Conservation (phyloP, 2,113 vertebrate species). For the Psilopogon haemacephalus region DNA sequence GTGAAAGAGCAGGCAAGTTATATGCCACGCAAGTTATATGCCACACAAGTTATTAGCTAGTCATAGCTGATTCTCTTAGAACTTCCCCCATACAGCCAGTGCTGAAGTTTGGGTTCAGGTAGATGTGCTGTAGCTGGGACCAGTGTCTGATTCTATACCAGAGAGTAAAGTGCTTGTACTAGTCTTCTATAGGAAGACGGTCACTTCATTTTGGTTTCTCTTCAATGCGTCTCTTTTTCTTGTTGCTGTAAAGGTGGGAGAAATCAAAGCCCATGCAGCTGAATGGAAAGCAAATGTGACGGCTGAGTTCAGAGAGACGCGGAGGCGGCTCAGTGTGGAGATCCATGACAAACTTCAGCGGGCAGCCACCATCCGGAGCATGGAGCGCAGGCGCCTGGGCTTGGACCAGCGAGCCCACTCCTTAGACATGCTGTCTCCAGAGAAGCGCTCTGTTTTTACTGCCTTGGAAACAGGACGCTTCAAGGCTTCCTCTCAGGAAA, state of each 20-base stretch:
- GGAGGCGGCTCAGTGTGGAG: slow-evolving; percentile 91
- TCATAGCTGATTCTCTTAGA: neutral
- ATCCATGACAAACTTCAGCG: slow-evolving; percentile 96
- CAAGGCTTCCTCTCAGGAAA: slow-evolving; percentile 96
- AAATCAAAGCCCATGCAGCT: slow-evolving; percentile 93
- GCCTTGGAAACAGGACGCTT: slow-evolving; percentile 88
- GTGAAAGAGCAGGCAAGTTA: neutral
- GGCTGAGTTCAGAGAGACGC: slow-evolving; percentile 93
- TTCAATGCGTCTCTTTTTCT: neutral
- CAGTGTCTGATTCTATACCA: neutral
- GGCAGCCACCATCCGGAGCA: slow-evolving; percentile 95
- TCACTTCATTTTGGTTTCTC: neutral
- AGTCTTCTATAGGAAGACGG: neutral
- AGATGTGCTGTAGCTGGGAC: neutral
- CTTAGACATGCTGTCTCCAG: slow-evolving; percentile 94
- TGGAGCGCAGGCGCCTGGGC: slow-evolving; percentile 93
- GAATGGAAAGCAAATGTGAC: slow-evolving; percentile 98
- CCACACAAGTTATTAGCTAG: neutral
- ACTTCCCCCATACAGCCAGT: neutral
- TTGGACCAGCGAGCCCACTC: slow-evolving; percentile 95
- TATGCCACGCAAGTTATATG: neutral
- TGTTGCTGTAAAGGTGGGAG: slow-evolving; percentile 83
- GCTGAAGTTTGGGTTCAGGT: neutral
- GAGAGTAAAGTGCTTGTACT: neutral
- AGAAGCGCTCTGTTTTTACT: slow-evolving; percentile 91